These are phyloP conservation scores for Atrina japonica DNA, from an alignment of 2,888 invertebrate genomes.

Conservation along the genomic window DNA sequence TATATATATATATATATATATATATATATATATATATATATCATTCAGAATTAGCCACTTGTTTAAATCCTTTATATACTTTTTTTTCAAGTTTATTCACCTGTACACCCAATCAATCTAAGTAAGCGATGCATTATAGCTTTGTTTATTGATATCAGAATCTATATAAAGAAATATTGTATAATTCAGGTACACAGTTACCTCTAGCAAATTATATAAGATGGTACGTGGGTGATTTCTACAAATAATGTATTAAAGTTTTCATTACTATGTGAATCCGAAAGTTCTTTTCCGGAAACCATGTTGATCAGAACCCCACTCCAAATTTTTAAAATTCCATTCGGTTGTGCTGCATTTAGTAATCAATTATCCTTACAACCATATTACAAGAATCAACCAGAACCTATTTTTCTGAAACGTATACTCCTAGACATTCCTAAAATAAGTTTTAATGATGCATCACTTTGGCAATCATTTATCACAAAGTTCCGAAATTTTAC, in stretches of 20 bases:
- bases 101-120: constrained; percentile 24
- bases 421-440: no score
- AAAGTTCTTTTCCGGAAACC: not conserved
- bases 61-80: constrained; percentile 9
- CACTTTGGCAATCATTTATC: no score
- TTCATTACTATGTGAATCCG: constrained; percentile 12
- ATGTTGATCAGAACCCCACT: constrained; percentile 1
- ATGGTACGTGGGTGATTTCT: constrained; percentile 14
- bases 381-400: constrained; percentile 5
- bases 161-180: constrained; percentile 23
- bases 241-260: constrained; percentile 6
- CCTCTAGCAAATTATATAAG: constrained; percentile 22
- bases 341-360: constrained; percentile 13
- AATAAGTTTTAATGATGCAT: no score
- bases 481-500: no score
- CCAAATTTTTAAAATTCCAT: not conserved
- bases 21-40: not conserved
- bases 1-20: not conserved
- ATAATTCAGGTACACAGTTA: constrained; percentile 4
- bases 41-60: not conserved
- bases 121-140: constrained; percentile 13
- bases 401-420: no score
- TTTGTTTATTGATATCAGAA: constrained; percentile 13
- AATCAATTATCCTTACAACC: not conserved
- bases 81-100: constrained; percentile 17